Conservation (phyloP, 2,113 vertebrate genomes). For the Prionailurus bengalensis region DNA sequence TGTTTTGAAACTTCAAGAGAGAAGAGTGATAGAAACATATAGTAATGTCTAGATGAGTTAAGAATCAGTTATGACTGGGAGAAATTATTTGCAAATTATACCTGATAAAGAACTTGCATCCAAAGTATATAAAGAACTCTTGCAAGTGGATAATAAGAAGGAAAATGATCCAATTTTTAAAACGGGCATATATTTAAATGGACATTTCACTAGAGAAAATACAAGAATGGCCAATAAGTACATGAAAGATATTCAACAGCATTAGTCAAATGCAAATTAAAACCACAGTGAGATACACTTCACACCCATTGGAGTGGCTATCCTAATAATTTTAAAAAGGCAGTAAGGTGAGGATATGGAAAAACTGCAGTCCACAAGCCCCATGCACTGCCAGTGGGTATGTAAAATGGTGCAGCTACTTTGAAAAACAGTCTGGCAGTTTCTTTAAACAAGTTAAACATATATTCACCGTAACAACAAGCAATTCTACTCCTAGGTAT, state of each 20-base stretch:
- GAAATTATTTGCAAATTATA: background rate
- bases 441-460: slow-evolving; percentile 21
- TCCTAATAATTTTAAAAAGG: background rate
- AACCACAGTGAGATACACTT: background rate
- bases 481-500: background rate
- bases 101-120: background rate
- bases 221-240: background rate
- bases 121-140: background rate
- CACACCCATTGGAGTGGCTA: background rate
- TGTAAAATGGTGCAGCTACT: background rate
- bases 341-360: background rate
- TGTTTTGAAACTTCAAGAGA: background rate
- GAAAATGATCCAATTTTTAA: background rate
- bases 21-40: background rate
- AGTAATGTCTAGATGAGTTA: background rate
- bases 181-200: background rate
- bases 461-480: background rate
- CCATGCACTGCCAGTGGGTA: background rate
- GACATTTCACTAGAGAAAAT: background rate
- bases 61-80: background rate
- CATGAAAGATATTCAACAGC: background rate
- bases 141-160: background rate
- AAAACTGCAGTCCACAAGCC: background rate
- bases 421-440: slow-evolving; percentile 5
- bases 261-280: slow-evolving; percentile 2